Evolutionary conservation across 2,113 vertebrate species (phyloP).

Genomic region (Dasyornis broadbenti): DNA sequence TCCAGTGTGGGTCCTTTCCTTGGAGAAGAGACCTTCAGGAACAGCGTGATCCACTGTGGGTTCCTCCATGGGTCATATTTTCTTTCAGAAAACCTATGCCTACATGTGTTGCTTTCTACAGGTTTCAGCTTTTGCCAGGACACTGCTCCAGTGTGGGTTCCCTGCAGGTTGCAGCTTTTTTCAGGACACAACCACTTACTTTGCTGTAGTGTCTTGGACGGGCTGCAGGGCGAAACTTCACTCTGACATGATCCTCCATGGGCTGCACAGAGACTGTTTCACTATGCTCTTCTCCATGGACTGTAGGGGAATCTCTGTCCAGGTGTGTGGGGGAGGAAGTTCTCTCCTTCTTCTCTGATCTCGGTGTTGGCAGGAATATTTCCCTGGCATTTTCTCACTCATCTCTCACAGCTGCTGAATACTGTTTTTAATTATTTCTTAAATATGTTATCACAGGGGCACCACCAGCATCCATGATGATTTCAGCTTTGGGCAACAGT

Average conservation of each 20-base stretch:
- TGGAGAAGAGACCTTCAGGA: neutral
- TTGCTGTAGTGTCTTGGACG: neutral
- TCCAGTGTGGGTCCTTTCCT: neutral
- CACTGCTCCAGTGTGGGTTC: accelerated
- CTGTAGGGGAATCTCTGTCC: neutral
- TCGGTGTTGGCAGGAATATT: neutral
- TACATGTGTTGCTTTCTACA: accelerated
- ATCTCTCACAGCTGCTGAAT: neutral
- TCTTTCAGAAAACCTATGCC: neutral
- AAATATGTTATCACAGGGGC: neutral
- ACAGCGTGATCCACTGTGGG: neutral
- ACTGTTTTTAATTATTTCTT: accelerated
- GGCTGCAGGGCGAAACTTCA: neutral
- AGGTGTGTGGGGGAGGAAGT: accelerated
- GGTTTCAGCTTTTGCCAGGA: neutral
- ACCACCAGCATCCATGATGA: neutral
- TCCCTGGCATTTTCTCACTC: neutral
- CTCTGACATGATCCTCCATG: accelerated
- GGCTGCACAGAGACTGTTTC: neutral
- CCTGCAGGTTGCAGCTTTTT: neutral
- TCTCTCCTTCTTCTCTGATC: neutral
- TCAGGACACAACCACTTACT: neutral
- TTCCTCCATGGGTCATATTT: accelerated
- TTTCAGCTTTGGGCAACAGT: neutral
- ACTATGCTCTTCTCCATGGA: neutral